phyloP scores from a whole-genome alignment of 2,888 invertebrate species.

The Chesias legatella region DNA sequence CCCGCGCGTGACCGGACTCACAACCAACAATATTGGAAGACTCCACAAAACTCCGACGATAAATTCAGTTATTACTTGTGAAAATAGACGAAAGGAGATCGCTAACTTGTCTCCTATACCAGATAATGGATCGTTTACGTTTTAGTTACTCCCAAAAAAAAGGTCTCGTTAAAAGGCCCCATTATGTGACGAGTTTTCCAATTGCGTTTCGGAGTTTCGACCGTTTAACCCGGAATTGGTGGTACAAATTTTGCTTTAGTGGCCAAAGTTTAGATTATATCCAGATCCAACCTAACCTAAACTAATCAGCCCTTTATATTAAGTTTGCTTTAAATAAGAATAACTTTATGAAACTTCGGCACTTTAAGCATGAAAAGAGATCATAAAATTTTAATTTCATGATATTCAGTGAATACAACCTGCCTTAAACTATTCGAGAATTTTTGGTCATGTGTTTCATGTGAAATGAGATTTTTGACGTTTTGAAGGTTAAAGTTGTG shows the following conservation, averaged over 20 bases:
- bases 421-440: too few relatives aligned
- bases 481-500: too few relatives aligned
- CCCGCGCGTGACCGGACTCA: slow-evolving; percentile 65
- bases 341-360: slow-evolving; percentile 7
- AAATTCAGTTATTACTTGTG: slow-evolving; percentile 81
- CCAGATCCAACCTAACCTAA: slow-evolving; percentile 35
- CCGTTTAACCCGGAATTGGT: slow-evolving; percentile 56
- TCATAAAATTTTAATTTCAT: too few relatives aligned
- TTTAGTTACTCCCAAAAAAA: slow-evolving; percentile 74
- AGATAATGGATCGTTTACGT: slow-evolving; percentile 79
- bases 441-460: too few relatives aligned
- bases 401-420: too few relatives aligned
- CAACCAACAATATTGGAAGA: slow-evolving; percentile 69
- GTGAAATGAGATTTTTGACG: too few relatives aligned
- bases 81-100: slow-evolving; percentile 80
- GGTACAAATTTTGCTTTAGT: slow-evolving; percentile 50
- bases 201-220: slow-evolving; percentile 58
- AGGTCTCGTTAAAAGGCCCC: slow-evolving; percentile 71
- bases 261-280: slow-evolving; percentile 53
- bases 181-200: slow-evolving; percentile 74
- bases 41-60: slow-evolving; percentile 74
- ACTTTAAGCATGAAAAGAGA: not conserved
- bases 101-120: slow-evolving; percentile 78
- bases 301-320: slow-evolving; percentile 27
- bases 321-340: slow-evolving; percentile 20